phyloP scores from a whole-genome alignment of 2,113 vertebrate species.

The Eurystomus gularis region DNA sequence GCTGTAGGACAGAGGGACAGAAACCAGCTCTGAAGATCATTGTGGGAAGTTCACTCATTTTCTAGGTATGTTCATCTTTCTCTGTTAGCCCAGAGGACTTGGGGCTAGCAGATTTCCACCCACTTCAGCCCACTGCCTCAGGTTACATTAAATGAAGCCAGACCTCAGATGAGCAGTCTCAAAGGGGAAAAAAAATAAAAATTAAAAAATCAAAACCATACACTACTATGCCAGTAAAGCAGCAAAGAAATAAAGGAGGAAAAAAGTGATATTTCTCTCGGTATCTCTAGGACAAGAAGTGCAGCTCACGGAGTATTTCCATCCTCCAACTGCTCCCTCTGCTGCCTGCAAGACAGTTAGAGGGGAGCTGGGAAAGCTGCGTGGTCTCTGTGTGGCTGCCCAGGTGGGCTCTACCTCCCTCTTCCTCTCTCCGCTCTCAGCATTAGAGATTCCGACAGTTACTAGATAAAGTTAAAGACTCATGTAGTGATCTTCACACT shows the following conservation, averaged over 20 bases:
- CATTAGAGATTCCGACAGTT: conserved; percentile 77
- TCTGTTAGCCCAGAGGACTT: not conserved
- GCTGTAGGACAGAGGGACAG: not conserved
- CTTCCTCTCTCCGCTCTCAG: conserved; percentile 51
- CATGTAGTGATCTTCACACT: conserved; percentile 79
- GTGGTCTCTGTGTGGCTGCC: not conserved
- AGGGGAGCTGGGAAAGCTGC: not conserved
- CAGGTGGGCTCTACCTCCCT: conserved; percentile 63
- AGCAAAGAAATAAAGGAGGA: not conserved
- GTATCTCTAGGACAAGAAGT: not conserved
- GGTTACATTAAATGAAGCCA: conserved; percentile 33
- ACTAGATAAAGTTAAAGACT: conserved; percentile 82
- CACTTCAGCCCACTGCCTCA: not conserved
- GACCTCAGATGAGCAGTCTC: not conserved
- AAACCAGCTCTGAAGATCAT: not conserved
- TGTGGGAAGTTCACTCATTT: conserved; percentile 14
- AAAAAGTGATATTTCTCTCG: not conserved
- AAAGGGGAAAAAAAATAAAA: not conserved
- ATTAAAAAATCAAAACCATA: not conserved
- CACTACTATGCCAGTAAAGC: not conserved
- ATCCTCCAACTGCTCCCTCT: conserved; percentile 50
- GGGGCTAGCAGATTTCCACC: not conserved
- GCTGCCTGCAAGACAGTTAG: not conserved
- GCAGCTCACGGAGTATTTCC: not conserved
- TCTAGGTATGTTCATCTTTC: not conserved